Evolutionary conservation across 23 tunicate genomes (phyloP), one percentile per base, ranked within the genome.

Genomic region (Oikopleura albicans): DNA sequence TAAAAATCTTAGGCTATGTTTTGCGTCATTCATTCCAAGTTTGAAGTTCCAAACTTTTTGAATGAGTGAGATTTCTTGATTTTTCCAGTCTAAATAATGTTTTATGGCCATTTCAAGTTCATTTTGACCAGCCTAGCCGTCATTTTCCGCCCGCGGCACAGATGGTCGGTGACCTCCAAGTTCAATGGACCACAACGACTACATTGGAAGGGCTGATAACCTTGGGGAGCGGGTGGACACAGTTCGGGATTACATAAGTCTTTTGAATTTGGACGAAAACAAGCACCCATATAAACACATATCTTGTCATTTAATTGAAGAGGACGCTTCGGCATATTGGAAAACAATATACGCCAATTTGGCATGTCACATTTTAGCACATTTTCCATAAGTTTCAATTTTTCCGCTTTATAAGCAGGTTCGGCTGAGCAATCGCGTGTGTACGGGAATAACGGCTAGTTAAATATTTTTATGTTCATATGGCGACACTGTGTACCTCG

Each of bases 101-200:
- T n/a, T n/a, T n/a, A n/a, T n/a, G n/a, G n/a, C n/a, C n/a, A n/a
- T n/a, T n/a, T n/a, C n/a, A n/a, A n/a, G n/a, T n/a, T n/a, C n/a
- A n/a, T n/a, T n/a, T n/a, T n/a, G n/a, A n/a, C n/a, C n/a, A n/a
- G n/a, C n/a, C n/a, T n/a, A n/a, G n/a, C n/a, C 34, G 79, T 71
- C 34, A 71, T 16, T 71, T 71, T n/a, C 1, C 71, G 40, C 34
- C 8, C 16, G 0, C 39, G 16, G 57, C 91, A 88, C 1, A 39
- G 33, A 34, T 86, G 39, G 27, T 85, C 84, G 4, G 88, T 87
- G n/a, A 83, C 41, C 41, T 39, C 41, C 29, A 84, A 59, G 41
- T 88, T 40, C 0, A 88, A 85, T 1, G 91, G 86, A 33, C 84
- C 91, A 75, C 91, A 88, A 0, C 57, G 40, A 37, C 38, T 66